These are phyloP conservation scores for Hemichromis elongatus DNA, from an alignment of 2,113 vertebrate species.

Conservation along the genomic window DNA sequence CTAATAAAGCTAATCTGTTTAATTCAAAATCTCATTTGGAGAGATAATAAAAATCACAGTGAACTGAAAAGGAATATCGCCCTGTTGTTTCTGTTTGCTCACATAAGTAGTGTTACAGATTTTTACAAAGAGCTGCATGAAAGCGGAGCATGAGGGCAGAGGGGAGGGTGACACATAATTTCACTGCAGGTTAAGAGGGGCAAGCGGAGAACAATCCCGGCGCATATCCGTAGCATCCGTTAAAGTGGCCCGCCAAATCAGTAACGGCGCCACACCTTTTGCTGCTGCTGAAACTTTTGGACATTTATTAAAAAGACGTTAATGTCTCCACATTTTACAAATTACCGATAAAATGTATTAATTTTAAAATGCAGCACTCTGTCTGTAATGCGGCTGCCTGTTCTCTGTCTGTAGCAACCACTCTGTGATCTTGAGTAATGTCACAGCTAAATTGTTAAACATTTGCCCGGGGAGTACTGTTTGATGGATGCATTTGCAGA, in stretches of 20 bases:
- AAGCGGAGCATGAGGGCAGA: neutral
- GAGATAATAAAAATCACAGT: neutral
- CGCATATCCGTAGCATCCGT: constrained; percentile 3
- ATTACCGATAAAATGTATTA: neutral
- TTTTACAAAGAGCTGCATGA: neutral
- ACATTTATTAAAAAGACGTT: neutral
- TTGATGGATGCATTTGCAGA: neutral
- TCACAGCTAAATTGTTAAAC: neutral
- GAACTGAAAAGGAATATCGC: neutral
- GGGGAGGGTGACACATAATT: neutral
- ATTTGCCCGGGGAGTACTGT: neutral
- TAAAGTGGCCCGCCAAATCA: constrained; percentile 1
- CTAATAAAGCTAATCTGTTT: neutral
- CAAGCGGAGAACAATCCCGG: neutral
- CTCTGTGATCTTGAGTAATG: neutral
- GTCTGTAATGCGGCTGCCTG: neutral
- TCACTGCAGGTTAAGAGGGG: neutral
- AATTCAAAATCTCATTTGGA: neutral
- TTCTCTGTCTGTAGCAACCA: neutral
- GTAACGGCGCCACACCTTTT: neutral
- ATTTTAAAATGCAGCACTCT: neutral
- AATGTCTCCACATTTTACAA: neutral
- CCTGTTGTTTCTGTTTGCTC: neutral
- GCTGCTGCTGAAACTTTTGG: neutral
- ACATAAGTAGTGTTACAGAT: neutral